A percentile compares a stretch with the other conserved stretches of the same genome.
phyloP scores from a whole-genome alignment of 2,797 vertebrate species.

The Thripadectes ignobilis region DNA sequence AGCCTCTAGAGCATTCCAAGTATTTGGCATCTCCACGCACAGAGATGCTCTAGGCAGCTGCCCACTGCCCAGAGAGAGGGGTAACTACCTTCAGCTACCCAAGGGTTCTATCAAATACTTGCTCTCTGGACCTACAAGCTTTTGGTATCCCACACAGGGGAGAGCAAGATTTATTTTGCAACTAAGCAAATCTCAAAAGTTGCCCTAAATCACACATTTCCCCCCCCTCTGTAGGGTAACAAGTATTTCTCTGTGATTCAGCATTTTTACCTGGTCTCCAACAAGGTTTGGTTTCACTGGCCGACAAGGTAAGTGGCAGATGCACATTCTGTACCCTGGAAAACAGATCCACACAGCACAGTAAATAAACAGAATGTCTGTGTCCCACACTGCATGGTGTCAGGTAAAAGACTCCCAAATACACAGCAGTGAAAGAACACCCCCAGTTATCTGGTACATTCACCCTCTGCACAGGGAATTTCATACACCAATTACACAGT shows the following conservation, averaged over 20 bases:
- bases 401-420: background rate
- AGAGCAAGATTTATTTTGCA: background rate
- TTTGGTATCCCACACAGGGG: background rate
- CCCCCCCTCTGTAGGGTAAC: background rate
- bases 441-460: background rate
- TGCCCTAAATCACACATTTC: background rate
- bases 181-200: background rate
- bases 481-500: background rate
- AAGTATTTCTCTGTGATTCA: background rate
- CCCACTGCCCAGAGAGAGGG: background rate
- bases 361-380: background rate
- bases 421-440: background rate
- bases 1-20: background rate
- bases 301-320: conserved; percentile 91
- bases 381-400: background rate
- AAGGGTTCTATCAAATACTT: background rate
- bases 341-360: background rate
- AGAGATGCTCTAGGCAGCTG: background rate
- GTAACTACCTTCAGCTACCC: background rate
- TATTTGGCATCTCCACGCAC: background rate
- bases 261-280: conserved; percentile 82
- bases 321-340: conserved; percentile 94
- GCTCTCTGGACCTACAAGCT: background rate
- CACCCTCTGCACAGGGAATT: background rate
- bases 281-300: conserved; percentile 83